phyloP scores from a whole-genome alignment of 2,113 vertebrate species.

The Orycteropus afer region DNA sequence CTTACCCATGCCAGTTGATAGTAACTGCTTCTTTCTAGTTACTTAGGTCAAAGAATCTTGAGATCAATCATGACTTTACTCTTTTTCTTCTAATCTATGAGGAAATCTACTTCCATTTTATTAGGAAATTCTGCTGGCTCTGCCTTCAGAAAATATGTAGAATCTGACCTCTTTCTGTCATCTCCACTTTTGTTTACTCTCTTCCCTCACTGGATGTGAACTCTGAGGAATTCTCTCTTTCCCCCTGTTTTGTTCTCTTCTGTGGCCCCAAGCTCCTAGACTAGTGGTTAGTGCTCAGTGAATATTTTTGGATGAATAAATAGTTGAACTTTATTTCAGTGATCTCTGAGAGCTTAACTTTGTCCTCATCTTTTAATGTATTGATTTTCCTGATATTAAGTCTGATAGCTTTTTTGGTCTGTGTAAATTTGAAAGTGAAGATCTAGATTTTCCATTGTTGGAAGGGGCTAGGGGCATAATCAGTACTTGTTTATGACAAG shows the following conservation, averaged over 20 bases:
- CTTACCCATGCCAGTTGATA: fast-evolving
- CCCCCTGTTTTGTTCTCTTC: not conserved
- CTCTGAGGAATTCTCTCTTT: not conserved
- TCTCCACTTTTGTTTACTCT: not conserved
- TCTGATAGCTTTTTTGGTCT: not conserved
- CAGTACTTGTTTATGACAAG: too few relatives aligned
- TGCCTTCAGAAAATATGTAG: not conserved
- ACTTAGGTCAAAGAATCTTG: not conserved
- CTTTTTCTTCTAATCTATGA: too few relatives aligned
- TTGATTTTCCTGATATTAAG: not conserved
- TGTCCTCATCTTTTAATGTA: not conserved
- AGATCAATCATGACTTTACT: fast-evolving
- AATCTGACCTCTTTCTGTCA: not conserved
- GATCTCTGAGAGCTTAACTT: not conserved
- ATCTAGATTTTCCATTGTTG: not conserved
- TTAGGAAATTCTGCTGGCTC: not conserved
- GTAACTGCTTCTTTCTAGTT: too few relatives aligned
- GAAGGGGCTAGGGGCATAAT: fast-evolving
- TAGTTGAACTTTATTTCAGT: not conserved
- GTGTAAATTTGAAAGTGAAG: not conserved
- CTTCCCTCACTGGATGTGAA: not conserved
- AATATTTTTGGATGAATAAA: too few relatives aligned
- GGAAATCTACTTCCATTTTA: not conserved
- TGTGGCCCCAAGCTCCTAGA: not conserved
- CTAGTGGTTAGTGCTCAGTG: not conserved